A percentile compares a stretch with the other conserved stretches of the same genome.
Evolutionary conservation across 2,797 vertebrate species (phyloP).

Genomic region (Myoxocephalus aenaeus): DNA sequence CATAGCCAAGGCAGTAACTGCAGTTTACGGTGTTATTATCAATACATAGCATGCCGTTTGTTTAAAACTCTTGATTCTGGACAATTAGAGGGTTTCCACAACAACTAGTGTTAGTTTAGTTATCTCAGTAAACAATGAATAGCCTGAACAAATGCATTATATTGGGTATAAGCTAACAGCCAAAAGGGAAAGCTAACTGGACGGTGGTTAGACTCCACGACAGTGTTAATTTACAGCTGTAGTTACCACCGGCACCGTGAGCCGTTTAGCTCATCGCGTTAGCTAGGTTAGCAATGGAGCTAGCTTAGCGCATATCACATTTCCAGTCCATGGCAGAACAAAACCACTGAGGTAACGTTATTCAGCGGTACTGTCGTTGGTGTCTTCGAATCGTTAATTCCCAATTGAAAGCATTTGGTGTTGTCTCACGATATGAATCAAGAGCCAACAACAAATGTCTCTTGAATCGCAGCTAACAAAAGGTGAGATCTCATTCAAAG

Average conservation of each 20-base stretch:
- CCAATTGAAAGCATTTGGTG: neutral
- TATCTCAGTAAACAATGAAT: neutral
- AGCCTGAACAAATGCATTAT: neutral
- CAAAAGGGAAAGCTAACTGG: neutral
- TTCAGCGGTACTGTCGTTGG: neutral
- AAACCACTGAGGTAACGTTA: neutral
- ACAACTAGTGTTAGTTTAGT: neutral
- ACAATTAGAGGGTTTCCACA: slow-evolving; percentile 9
- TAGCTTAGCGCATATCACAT: slow-evolving; percentile 19
- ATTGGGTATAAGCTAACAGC: neutral
- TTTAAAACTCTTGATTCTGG: neutral
- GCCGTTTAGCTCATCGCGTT: slow-evolving; percentile 40
- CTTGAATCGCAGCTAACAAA: slow-evolving; percentile 58
- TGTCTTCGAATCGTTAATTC: neutral
- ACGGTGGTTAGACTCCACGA: neutral
- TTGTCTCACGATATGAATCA: neutral
- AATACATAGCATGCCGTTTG: neutral
- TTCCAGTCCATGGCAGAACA: neutral
- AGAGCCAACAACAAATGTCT: neutral
- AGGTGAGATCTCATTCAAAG: slow-evolving; percentile 59
- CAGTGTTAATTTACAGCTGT: neutral
- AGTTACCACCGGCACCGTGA: slow-evolving; percentile 57
- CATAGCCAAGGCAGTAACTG: neutral
- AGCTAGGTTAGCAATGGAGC: slow-evolving; percentile 51
- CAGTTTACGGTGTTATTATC: neutral